Evolutionary conservation across 2,797 vertebrate species (phyloP), one percentile per base, ranked within the genome.

Genomic region (Gallinago nigripennis): DNA sequence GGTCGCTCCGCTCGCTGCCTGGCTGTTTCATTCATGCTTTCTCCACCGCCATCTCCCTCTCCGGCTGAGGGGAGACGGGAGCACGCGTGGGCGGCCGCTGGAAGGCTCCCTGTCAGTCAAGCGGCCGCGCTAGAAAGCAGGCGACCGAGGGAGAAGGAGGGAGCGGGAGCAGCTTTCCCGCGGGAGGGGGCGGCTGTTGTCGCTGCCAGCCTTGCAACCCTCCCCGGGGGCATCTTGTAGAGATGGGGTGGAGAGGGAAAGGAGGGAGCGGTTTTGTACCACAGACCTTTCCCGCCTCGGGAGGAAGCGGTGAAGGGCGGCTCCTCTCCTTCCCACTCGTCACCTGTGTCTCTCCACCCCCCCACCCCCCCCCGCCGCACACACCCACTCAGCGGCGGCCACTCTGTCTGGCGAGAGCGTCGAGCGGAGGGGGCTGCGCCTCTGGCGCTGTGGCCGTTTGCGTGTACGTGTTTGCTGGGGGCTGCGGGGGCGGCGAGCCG

Each of bases 101-200:
- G 97, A 92, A 97, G 96, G 95, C 95, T 95, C 93, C 64, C 96
- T 97, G 97, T 97, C 98, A 98, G 95, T 98, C 97, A 97, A 94
- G 71, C 95, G 94, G 92, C 85, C 93, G 95, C 95, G 95, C 97
- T 93, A 95, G 83, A 93, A 96, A 97, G 97, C 82, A 83, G 94
- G 90, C 87, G 94, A 94, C 90, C 66, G 66, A 92, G 41, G 71
- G 80, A 72, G 94, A 94, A 82, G 58, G 70, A 88, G 94, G 81
- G 88, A 86, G 88, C 91, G 39, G 84, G 86, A 92, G 35, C 94
- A 83, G 94, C 90, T 92, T 94, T 95, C 78, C 79, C 73, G 41
- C 95, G 96, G 95, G 96, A 95, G 96, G 96, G 96, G 97, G 97
- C 45, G 96, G 97, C 88, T 92, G 93, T 78, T 84, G 95, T 80